A percentile compares a stretch with the other conserved stretches of the same genome.
These are phyloP conservation scores for Drosophila sturtevanti DNA, from an alignment of 1,140 invertebrate genomes.

Conservation along the genomic window DNA sequence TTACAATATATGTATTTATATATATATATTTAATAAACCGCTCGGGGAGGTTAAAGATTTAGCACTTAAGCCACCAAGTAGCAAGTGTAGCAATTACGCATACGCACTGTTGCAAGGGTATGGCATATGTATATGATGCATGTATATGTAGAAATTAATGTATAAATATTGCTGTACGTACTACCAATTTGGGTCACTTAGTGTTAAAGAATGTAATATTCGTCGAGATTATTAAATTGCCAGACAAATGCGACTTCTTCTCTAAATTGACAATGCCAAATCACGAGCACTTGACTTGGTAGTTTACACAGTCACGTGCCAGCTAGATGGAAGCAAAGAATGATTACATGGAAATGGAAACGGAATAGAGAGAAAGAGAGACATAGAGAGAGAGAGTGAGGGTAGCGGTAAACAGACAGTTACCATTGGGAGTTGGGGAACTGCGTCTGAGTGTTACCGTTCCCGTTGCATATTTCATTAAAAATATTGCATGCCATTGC, in stretches of 20 bases:
- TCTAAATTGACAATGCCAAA: constrained; percentile 59
- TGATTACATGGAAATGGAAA: constrained; percentile 50
- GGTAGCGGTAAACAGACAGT: background rate
- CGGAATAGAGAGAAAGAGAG: background rate
- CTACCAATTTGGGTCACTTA: constrained; percentile 74
- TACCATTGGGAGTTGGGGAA: constrained; percentile 8
- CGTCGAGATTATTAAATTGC: constrained; percentile 64
- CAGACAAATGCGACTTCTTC: constrained; percentile 49
- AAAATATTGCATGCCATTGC: constrained; percentile 67
- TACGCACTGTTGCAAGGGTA: constrained; percentile 59
- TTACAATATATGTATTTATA: constrained; percentile 63
- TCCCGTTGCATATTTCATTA: constrained; percentile 73
- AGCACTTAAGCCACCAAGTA: constrained; percentile 36
- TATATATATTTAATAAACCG: constrained; percentile 55
- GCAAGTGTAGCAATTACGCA: constrained; percentile 35
- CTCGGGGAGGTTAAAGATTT: constrained; percentile 45
- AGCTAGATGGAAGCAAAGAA: constrained; percentile 28
- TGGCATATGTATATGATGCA: constrained; percentile 12
- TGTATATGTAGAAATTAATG: too few relatives aligned
- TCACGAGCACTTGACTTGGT: constrained; percentile 47
- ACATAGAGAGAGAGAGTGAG: too few relatives aligned
- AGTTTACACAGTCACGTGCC: constrained; percentile 40
- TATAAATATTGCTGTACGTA: constrained; percentile 43
- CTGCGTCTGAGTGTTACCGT: constrained; percentile 38
- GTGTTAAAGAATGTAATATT: constrained; percentile 67